These are phyloP conservation scores for Stictocephala bisonia DNA, from an alignment of 2,888 invertebrate species.

Conservation along the genomic window DNA sequence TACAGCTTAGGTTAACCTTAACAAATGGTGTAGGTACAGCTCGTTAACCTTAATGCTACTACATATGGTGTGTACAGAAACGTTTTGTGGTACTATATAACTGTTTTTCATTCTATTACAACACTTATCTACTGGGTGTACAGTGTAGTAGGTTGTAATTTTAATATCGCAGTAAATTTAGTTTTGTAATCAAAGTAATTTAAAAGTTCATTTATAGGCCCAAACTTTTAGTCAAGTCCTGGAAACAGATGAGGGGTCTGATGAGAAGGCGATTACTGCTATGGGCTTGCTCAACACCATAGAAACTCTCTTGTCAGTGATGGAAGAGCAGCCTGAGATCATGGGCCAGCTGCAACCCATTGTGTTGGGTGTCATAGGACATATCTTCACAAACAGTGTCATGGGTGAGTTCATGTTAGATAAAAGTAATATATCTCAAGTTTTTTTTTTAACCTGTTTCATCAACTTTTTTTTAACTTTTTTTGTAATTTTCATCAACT, in stretches of 20 bases:
- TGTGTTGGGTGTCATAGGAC: constrained; percentile 89
- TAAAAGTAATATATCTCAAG: too few species aligned
- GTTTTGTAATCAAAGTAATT: constrained; percentile 3
- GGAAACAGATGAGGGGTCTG: constrained; percentile 87
- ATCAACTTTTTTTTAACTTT: too few species aligned
- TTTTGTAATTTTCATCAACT: too few species aligned
- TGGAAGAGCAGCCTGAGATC: constrained; percentile 88
- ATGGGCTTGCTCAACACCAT: constrained; percentile 97
- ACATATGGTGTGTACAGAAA: too few species aligned
- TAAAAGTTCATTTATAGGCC: constrained; percentile 68
- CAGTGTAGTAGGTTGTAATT: background rate
- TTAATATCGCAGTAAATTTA: background rate
- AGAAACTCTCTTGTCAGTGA: constrained; percentile 92
- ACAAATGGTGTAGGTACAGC: too few species aligned
- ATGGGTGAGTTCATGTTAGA: constrained; percentile 82
- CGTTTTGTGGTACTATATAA: too few species aligned
- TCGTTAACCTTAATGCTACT: too few species aligned
- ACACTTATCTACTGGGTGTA: background rate
- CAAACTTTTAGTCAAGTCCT: constrained; percentile 79
- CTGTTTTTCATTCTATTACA: too few species aligned
- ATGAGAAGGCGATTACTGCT: constrained; percentile 96
- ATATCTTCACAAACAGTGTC: constrained; percentile 83
- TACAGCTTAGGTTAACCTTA: too few species aligned
- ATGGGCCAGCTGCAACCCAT: constrained; percentile 91
- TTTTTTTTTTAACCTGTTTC: too few species aligned